Evolutionary conservation across 2,113 vertebrate genomes (phyloP).

Genomic region (Addax nasomaculatus): DNA sequence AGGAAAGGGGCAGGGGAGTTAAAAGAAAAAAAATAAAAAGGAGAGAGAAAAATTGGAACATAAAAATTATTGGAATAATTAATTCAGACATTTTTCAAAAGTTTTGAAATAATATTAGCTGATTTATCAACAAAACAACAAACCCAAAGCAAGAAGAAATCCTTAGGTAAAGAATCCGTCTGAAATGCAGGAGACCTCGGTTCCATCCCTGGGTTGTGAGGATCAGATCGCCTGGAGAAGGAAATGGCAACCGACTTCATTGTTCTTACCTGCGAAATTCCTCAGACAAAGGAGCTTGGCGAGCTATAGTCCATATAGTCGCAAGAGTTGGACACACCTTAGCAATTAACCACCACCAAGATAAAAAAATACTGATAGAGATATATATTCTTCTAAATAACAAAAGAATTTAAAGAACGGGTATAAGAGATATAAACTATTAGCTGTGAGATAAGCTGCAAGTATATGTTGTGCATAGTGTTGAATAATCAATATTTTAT

Average conservation of each 20-base stretch:
- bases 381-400: not conserved
- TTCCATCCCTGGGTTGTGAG: not conserved
- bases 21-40: not conserved
- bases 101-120: not conserved
- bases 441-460: not conserved
- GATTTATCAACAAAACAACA: not conserved
- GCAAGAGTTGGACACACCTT: rapidly evolving
- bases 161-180: not conserved
- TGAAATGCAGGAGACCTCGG: not conserved
- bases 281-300: not conserved
- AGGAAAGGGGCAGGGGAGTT: not conserved
- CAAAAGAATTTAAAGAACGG: not conserved
- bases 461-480: not conserved
- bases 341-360: not conserved
- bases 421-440: not conserved
- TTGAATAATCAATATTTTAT: not conserved
- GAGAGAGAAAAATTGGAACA: not conserved
- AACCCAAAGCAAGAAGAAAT: not conserved
- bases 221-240: not conserved
- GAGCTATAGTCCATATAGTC: not conserved
- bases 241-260: not conserved
- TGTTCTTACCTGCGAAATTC: not conserved
- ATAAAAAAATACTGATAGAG: not conserved
- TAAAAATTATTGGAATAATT: not conserved
- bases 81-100: not conserved